Evolutionary conservation across 35 echinoderm and acorn worm genomes (phyloP), one percentile per base, ranked within the genome.

Genomic region (Strongylocentrotus purpuratus): DNA sequence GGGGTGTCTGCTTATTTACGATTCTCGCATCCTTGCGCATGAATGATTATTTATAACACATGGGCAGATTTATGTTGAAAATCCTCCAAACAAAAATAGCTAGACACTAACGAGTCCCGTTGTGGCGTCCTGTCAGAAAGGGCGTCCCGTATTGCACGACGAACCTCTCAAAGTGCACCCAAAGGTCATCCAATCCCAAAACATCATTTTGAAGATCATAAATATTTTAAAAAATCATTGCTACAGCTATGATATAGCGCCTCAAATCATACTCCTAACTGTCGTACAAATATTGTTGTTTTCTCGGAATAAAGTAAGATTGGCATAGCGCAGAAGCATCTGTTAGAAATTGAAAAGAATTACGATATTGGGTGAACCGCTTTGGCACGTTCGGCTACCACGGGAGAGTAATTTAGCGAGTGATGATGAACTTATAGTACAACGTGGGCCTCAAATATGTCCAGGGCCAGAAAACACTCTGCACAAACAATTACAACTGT

Each of bases 401-500:
- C 28, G 2, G 65, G 65, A 78, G 65, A 28, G 65, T 78, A 22
- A n/a, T 28, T 78, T 22, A 78, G 28, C 18, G 65, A 78, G 65
- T 78, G 65, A n/a, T 78, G 65, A 78, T n/a, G 65, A 78, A 78
- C 65, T 78, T 78, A 78, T 78, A 78, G 25, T n/a, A n/a, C 65
- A 5, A n/a, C 65, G 28, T 78, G 65, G 65, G 28, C 65, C 65
- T 28, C 65, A 78, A 78, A 28, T 78, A 78, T 78, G 65, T n/a
- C 65, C 20, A 7, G 7, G 65, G 65, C 7, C 20, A 78, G 25
- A 78, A 78, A 17, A 7, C 65, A n/a, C 20, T 78, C 65, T 78
- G 20, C 65, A n/a, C 65, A 78, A 78, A 78, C 65, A 78, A 78
- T 78, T 78, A 78, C 65, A 78, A 78, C 65, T 78, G 65, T 78